These are phyloP conservation scores for Reticulitermes lucifugus DNA, from an alignment of 2,888 invertebrate species.

Conservation along the genomic window DNA sequence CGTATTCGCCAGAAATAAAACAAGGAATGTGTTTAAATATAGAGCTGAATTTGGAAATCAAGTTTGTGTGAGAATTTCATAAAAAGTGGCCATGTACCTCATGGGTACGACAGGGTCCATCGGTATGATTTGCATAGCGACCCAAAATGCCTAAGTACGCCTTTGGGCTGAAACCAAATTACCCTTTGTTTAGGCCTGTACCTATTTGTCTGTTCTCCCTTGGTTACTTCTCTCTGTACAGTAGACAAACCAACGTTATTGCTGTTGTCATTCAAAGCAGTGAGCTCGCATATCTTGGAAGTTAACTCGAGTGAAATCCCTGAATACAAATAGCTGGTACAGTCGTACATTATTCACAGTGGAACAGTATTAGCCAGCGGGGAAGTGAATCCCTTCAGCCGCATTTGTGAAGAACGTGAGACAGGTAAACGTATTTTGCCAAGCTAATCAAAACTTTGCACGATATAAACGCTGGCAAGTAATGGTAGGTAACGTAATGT, in stretches of 20 bases:
- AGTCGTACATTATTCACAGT: background rate
- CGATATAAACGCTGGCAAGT: background rate
- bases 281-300: conserved; percentile 1
- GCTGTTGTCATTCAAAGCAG: background rate
- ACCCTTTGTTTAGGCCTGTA: no score
- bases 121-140: no score
- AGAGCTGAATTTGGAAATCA: no score
- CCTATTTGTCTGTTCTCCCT: background rate
- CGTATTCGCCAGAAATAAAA: no score
- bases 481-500: no score
- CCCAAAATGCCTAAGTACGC: no score
- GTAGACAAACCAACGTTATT: background rate
- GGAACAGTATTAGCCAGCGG: background rate
- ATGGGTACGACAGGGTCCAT: no score
- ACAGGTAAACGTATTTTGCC: background rate
- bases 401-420: background rate
- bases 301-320: background rate
- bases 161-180: no score
- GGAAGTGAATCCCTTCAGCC: background rate
- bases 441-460: background rate
- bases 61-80: no score
- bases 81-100: no score
- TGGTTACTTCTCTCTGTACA: background rate
- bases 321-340: background rate
- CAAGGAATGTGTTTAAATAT: no score